Percentiles rank a stretch among this genome's conserved stretches.
phyloP scores from a whole-genome alignment of 2,797 vertebrate genomes.

The Rhinella marina region DNA sequence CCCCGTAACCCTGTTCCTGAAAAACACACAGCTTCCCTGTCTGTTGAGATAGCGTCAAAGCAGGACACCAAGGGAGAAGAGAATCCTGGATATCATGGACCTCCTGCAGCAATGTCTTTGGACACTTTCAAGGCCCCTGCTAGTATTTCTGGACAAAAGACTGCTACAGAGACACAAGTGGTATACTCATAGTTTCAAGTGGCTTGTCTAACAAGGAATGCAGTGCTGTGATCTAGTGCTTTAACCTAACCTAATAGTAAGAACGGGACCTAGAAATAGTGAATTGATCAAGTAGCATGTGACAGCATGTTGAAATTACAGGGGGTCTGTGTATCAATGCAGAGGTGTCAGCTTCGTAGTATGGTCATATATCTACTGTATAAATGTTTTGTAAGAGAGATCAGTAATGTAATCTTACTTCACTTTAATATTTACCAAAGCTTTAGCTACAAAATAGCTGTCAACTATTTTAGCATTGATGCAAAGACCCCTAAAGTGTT shows the following conservation, averaged over 20 bases:
- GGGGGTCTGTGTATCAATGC: slow-evolving; percentile 54
- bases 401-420: neutral
- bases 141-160: slow-evolving; percentile 73
- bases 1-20: slow-evolving; percentile 69
- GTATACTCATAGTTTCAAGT: slow-evolving; percentile 74
- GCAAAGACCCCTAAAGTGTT: slow-evolving; percentile 39
- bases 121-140: slow-evolving; percentile 74
- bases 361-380: neutral
- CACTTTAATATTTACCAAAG: neutral
- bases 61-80: slow-evolving; percentile 71
- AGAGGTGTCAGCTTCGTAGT: neutral
- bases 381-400: neutral
- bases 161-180: slow-evolving; percentile 73
- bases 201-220: slow-evolving; percentile 65
- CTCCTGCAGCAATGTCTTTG: slow-evolving; percentile 74
- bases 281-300: slow-evolving; percentile 35
- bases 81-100: slow-evolving; percentile 72
- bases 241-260: slow-evolving; percentile 51
- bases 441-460: neutral
- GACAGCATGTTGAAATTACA: neutral
- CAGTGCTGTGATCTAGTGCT: slow-evolving; percentile 56
- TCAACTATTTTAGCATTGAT: slow-evolving; percentile 32
- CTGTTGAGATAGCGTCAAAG: slow-evolving; percentile 79
- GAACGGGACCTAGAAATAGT: slow-evolving; percentile 46
- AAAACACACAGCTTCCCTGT: slow-evolving; percentile 81